Evolutionary conservation across 2,888 invertebrate genomes (phyloP).

Genomic region (Amiota minor): DNA sequence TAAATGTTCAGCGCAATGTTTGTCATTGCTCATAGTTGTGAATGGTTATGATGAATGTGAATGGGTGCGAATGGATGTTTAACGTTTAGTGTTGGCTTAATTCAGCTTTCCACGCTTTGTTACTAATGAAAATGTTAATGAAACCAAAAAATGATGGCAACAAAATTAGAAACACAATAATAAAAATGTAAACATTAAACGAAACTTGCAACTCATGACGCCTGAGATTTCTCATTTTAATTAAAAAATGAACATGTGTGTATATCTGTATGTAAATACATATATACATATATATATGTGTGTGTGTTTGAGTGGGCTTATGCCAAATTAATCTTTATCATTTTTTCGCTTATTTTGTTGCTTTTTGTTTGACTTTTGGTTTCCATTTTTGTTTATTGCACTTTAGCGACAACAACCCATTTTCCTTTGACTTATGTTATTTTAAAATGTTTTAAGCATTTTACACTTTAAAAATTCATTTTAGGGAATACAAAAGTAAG

Average conservation of each 20-base stretch:
- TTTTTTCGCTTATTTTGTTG: constrained; percentile 5
- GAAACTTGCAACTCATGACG: not conserved
- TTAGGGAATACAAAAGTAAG: no score
- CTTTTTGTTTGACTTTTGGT: not conserved
- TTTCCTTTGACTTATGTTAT: not conserved
- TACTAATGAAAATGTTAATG: constrained; percentile 19
- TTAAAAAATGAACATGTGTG: constrained; percentile 11
- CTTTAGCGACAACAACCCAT: not conserved
- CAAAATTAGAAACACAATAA: constrained; percentile 1
- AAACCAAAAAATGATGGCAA: constrained; percentile 6
- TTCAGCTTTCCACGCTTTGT: not conserved
- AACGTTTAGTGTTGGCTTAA: constrained; percentile 11
- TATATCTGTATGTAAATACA: not conserved
- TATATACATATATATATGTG: not conserved
- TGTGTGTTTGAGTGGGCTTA: not conserved
- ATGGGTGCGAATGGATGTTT: not conserved
- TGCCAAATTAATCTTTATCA: not conserved
- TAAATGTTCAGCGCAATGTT: not conserved
- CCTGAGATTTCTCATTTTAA: constrained; percentile 15
- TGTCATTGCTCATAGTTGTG: not conserved
- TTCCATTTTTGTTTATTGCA: not conserved
- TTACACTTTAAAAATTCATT: constrained; percentile 20
- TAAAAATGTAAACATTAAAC: not conserved
- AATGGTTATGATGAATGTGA: not conserved
- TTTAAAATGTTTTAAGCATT: not conserved